phyloP scores from a whole-genome alignment of 2,888 invertebrate genomes.

The Lucinisca nassula region DNA sequence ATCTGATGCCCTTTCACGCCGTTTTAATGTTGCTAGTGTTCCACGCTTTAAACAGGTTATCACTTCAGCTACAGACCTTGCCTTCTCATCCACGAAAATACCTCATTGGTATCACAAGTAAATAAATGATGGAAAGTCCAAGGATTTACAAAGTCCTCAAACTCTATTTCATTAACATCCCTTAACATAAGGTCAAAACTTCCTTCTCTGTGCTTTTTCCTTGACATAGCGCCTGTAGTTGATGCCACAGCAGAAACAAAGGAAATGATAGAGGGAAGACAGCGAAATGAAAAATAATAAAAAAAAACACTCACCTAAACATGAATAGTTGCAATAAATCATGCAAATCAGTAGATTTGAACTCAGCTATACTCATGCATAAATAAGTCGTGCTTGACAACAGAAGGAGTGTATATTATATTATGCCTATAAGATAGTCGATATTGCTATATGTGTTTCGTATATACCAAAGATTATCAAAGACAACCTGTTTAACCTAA shows the following conservation, averaged over 20 bases:
- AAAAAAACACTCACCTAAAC: too few species aligned
- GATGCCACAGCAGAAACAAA: not conserved
- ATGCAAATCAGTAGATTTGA: not conserved
- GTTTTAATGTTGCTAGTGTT: not conserved
- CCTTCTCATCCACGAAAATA: not conserved
- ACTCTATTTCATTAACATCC: not conserved
- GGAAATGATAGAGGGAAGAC: not conserved
- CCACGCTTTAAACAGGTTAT: not conserved
- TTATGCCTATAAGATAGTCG: not conserved
- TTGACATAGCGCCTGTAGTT: not conserved
- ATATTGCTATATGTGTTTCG: not conserved
- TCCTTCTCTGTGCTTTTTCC: not conserved
- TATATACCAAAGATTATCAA: too few species aligned
- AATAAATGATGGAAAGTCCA: slow-evolving; percentile 22
- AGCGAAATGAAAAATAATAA: too few species aligned
- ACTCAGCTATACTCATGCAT: too few species aligned
- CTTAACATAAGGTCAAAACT: not conserved
- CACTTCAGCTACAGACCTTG: not conserved
- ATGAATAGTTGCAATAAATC: too few species aligned
- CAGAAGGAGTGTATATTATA: too few species aligned
- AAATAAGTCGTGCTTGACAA: too few species aligned
- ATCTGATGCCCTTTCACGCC: not conserved
- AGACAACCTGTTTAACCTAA: too few species aligned
- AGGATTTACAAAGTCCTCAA: slow-evolving; percentile 3
- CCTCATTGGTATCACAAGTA: not conserved